Base-by-base conservation (phyloP, 2,113 vertebrate genomes). In the Pedionomus torquatus region DNA sequence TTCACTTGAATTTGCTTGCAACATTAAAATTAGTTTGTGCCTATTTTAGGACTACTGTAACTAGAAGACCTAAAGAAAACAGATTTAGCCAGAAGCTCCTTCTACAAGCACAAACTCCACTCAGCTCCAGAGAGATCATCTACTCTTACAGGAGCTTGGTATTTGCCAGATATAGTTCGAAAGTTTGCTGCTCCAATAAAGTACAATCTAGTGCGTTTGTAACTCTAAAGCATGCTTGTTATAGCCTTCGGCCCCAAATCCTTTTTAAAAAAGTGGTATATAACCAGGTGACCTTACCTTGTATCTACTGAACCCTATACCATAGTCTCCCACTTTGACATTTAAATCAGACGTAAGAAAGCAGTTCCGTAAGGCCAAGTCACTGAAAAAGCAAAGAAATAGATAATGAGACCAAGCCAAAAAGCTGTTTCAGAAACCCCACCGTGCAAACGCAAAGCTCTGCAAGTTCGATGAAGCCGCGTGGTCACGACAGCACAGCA, bases 301-400 rank as follows among this genome's bases (percentile, higher is more conserved):
- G 85, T 99, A 99, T 95, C 98, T 98, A 83, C 98, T 99, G 96
- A 98, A 98, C 89, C 99, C 99, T 83, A 99, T 99, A 25, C 99
- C 99, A 46, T 99, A 99, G 96, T 99, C 99, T 87, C 99, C 99
- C 76, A 99, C 98, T 99, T 99, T 99, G 91, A 99, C 99, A 30
- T 99, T 99, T 92, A 99, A 98, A 96, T 99, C 99, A 1, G 98
- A 98, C 23, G 99, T 99, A 55, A 99, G 98, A 96, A 99, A 99
- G 97, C 99, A 99, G 96, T 99, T 99, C 95, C 99, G 97, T 95
- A 99, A 98, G 87, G 99, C 99, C 96, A 99, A 96, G 96, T 99
- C 99, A 98, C 99, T 99, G 93, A 37, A 66, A 90, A 58, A 89
- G 49, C 39, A 77, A 89, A 86, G 37, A 82, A 66, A 83, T 13